Conservation (phyloP, 2,113 vertebrate species). For the Eublepharis macularius region DNA sequence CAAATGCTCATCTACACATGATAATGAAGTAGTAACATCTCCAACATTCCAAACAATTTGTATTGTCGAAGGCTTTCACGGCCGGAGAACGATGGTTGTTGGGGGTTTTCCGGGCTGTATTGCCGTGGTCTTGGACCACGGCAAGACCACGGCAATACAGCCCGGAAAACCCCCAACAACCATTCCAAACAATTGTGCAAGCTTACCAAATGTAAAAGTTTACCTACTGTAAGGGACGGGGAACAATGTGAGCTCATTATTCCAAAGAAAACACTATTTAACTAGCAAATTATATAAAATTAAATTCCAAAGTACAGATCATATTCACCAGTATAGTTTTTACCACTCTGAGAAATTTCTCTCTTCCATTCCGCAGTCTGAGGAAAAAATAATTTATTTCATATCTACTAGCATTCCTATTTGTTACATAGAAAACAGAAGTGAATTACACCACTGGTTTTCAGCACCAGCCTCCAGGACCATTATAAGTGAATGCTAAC, state of each 20-base stretch:
- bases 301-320: neutral
- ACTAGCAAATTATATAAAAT: neutral
- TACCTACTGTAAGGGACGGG: neutral
- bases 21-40: neutral
- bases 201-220: neutral
- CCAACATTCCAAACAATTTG: neutral
- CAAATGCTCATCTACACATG: neutral
- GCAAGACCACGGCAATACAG: no score
- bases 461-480: no score
- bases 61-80: no score
- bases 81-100: no score
- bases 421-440: neutral
- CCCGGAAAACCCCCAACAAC: no score
- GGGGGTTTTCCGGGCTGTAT: no score
- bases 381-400: neutral
- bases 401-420: neutral
- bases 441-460: neutral
- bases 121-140: no score
- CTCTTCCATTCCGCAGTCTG: neutral
- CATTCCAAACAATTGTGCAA: no score
- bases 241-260: neutral
- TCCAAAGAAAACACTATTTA: neutral
- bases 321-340: neutral
- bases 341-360: neutral
- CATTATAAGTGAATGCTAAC: no score